Conservation (phyloP, 2,113 vertebrate genomes). For the Gopherus flavomarginatus region DNA sequence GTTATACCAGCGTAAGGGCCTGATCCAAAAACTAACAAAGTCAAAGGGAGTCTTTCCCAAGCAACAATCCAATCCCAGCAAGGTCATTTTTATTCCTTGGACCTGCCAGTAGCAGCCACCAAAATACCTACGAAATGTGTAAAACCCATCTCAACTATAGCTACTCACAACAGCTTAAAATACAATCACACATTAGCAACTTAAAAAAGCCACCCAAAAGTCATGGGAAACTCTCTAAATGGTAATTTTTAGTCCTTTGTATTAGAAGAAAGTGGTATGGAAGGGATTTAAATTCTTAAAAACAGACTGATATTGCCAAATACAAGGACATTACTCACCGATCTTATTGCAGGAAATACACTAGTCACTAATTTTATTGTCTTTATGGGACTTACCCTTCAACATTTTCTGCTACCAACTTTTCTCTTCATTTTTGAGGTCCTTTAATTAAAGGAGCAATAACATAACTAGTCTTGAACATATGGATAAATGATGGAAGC, state of each 20-base stretch:
- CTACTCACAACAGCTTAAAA: not conserved
- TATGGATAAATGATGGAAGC: not conserved
- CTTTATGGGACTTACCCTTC: not conserved
- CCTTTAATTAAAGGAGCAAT: not conserved
- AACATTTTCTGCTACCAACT: not conserved
- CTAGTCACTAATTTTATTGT: accelerated
- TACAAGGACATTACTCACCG: not conserved
- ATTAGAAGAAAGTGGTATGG: not conserved
- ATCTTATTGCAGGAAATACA: not conserved
- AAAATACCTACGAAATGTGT: not conserved
- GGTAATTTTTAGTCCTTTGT: not conserved
- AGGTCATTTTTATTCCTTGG: constrained; percentile 42
- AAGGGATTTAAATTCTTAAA: not conserved
- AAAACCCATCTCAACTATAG: not conserved
- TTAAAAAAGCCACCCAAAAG: constrained; percentile 4
- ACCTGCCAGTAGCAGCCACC: constrained; percentile 14
- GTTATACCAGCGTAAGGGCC: constrained; percentile 21
- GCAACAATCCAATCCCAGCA: constrained; percentile 5
- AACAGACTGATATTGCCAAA: not conserved
- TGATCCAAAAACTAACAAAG: constrained; percentile 19
- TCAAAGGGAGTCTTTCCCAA: constrained; percentile 34
- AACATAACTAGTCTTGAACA: not conserved
- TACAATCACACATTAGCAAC: not conserved
- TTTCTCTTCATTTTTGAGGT: not conserved
- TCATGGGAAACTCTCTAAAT: not conserved